phyloP scores from a whole-genome alignment of 2,888 invertebrate genomes.

The Agrypnus murinus region DNA sequence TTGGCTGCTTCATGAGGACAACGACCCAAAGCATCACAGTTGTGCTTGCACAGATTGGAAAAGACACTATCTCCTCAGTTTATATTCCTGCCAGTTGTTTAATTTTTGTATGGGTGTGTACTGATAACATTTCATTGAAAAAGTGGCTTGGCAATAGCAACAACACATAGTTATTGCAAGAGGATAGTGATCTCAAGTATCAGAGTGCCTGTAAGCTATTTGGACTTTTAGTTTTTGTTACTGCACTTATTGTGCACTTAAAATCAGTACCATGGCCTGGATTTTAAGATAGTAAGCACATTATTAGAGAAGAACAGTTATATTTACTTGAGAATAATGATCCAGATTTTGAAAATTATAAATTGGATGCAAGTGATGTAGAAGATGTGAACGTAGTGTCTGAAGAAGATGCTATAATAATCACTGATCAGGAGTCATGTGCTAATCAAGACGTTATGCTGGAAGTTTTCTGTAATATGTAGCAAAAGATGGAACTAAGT shows the following conservation, averaged over 20 bases:
- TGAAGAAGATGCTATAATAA: constrained; percentile 1
- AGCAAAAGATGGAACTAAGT: constrained; percentile 25
- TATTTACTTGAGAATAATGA: constrained; percentile 9
- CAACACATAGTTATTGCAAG: too few relatives aligned
- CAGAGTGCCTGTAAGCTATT: too few relatives aligned
- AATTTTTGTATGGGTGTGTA: too few relatives aligned
- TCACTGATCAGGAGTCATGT: background rate
- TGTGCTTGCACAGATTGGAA: too few relatives aligned
- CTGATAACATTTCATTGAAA: too few relatives aligned
- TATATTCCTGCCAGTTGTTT: too few relatives aligned
- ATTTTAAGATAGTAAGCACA: background rate
- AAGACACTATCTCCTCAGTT: too few relatives aligned
- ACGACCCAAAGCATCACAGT: too few relatives aligned
- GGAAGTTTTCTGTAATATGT: background rate
- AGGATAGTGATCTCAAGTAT: too few relatives aligned
- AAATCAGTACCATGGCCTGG: background rate
- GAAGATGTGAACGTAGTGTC: background rate
- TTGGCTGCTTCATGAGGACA: too few relatives aligned
- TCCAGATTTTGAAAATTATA: constrained; percentile 10
- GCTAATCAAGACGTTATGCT: background rate
- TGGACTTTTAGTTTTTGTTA: constrained; percentile 1
- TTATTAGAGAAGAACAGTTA: constrained; percentile 4
- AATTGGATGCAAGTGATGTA: background rate
- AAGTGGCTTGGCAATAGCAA: too few relatives aligned
- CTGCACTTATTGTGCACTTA: constrained; percentile 13